A percentile compares a stretch with the other conserved stretches of the same genome.
Conservation (phyloP, 2,888 invertebrate genomes). For the Apodemia hepburni region DNA sequence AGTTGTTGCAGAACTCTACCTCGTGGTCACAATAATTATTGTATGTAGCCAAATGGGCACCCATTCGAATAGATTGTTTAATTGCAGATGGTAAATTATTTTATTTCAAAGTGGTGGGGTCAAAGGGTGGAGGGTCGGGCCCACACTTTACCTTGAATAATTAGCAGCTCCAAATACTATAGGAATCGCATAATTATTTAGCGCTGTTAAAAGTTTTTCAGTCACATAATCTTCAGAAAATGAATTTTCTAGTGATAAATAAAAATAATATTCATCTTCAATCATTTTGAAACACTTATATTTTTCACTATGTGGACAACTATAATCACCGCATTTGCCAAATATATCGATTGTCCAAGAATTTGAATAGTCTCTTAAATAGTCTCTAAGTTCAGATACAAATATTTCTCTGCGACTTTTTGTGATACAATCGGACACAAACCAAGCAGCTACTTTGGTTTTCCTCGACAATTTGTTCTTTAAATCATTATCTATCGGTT, state of each 20-base stretch:
- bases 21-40: too few relatives aligned
- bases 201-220: conserved; percentile 42
- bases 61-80: too few relatives aligned
- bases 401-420: conserved; percentile 33
- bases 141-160: conserved; percentile 50
- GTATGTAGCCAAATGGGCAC: too few relatives aligned
- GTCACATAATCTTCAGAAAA: conserved; percentile 42
- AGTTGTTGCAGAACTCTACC: too few relatives aligned
- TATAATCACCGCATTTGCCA: conserved; percentile 36
- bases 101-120: too few relatives aligned
- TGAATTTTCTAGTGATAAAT: conserved; percentile 42
- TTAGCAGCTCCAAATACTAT: conserved; percentile 82
- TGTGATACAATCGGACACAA: conserved; percentile 40
- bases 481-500: conserved; percentile 31
- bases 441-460: conserved; percentile 40
- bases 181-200: conserved; percentile 78
- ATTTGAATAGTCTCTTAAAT: conserved; percentile 28
- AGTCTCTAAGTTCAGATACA: conserved; percentile 27
- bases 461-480: conserved; percentile 35
- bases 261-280: conserved; percentile 39
- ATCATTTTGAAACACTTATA: conserved; percentile 32
- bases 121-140: too few relatives aligned
- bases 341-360: conserved; percentile 35
- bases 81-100: too few relatives aligned
- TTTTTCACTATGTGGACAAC: conserved; percentile 30